These are phyloP conservation scores for Caenorhabditis briggsae DNA, from an alignment of 1,140 invertebrate species.

Conservation along the genomic window DNA sequence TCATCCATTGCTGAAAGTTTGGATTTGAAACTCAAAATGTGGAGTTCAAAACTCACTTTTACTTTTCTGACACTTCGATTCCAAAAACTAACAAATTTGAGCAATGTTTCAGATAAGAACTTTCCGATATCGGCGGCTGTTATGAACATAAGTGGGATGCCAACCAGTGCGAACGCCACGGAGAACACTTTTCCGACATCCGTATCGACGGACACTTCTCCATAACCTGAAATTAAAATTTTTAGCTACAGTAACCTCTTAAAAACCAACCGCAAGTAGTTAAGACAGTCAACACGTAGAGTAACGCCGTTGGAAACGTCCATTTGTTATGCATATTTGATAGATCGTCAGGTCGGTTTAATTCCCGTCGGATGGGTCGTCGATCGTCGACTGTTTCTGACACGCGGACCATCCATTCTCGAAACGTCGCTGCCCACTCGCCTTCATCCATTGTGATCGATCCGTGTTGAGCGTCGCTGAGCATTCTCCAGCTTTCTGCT, in stretches of 20 bases:
- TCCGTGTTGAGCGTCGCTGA: slow-evolving; percentile 75
- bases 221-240: slow-evolving; percentile 73
- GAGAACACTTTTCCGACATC: slow-evolving; percentile 78
- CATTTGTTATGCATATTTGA: slow-evolving; percentile 78
- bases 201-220: slow-evolving; percentile 78
- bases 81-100: slow-evolving; percentile 77
- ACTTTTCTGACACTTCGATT: slow-evolving; percentile 70
- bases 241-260: neutral
- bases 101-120: slow-evolving; percentile 77
- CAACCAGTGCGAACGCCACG: slow-evolving; percentile 77
- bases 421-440: slow-evolving; percentile 73
- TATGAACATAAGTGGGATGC: slow-evolving; percentile 78
- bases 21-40: neutral
- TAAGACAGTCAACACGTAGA: slow-evolving; percentile 77
- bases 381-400: slow-evolving; percentile 76
- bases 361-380: slow-evolving; percentile 74
- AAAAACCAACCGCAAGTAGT: slow-evolving; percentile 76
- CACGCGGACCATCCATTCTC: slow-evolving; percentile 76
- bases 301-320: slow-evolving; percentile 76
- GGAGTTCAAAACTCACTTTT: slow-evolving; percentile 73
- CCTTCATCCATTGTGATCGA: slow-evolving; percentile 70
- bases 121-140: slow-evolving; percentile 78
- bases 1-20: slow-evolving; percentile 70
- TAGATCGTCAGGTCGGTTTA: slow-evolving; percentile 72
- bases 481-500: slow-evolving; percentile 73